Evolutionary conservation across 2,888 invertebrate genomes (phyloP).

Genomic region (Rotaria magnacalcarata): DNA sequence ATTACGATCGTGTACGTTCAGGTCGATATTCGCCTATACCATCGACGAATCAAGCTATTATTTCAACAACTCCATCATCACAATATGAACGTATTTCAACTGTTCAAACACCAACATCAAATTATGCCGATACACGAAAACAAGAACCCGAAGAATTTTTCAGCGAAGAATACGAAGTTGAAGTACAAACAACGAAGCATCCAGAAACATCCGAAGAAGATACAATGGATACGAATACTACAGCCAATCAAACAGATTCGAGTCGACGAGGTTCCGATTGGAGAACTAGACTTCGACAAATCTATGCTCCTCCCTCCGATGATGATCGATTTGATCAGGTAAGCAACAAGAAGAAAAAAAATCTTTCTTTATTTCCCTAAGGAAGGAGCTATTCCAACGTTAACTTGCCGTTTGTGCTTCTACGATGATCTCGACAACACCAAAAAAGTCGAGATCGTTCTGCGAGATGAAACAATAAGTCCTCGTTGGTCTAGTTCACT

Average conservation of each 20-base stretch:
- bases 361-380: background rate
- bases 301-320: background rate
- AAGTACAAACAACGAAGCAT: background rate
- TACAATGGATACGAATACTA: background rate
- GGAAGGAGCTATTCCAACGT: too few relatives aligned
- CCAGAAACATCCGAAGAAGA: background rate
- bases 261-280: background rate
- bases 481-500: too few relatives aligned
- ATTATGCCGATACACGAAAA: background rate
- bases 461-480: too few relatives aligned
- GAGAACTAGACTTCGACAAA: background rate
- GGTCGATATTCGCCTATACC: background rate
- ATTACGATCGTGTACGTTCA: background rate
- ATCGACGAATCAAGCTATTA: background rate
- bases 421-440: too few relatives aligned
- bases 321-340: background rate
- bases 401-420: too few relatives aligned
- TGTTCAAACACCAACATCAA: background rate
- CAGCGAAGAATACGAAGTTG: conserved; percentile 31
- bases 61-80: background rate
- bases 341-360: background rate
- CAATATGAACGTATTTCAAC: background rate
- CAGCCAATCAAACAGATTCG: background rate
- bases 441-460: too few relatives aligned
- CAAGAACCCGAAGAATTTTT: background rate